Percentiles rank a stretch among this genome's conserved stretches.
Conservation (phyloP, 2,113 vertebrate genomes). For the Xiphophorus maculatus region DNA sequence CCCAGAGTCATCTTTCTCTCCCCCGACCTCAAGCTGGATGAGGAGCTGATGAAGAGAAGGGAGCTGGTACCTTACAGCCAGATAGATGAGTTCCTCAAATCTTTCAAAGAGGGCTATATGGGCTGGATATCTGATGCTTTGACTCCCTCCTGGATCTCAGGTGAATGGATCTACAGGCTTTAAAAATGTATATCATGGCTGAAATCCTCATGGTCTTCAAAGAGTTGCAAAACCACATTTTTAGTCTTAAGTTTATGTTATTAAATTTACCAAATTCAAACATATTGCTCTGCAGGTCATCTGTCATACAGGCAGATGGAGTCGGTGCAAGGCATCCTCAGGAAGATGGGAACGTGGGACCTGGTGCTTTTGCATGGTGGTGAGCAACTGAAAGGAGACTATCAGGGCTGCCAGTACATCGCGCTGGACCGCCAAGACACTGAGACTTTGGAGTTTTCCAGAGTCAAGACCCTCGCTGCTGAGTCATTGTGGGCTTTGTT, state of each 20-base stretch:
- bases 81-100: conserved; percentile 72
- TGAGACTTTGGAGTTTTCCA: conserved; percentile 72
- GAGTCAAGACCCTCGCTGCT: conserved; percentile 48
- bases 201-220: neutral
- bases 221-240: neutral
- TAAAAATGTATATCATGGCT: neutral
- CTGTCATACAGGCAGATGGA: conserved; percentile 79
- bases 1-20: conserved; percentile 78
- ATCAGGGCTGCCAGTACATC: conserved; percentile 74
- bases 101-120: conserved; percentile 73
- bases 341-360: conserved; percentile 79
- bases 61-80: conserved; percentile 73
- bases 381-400: conserved; percentile 77
- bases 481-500: conserved; percentile 77
- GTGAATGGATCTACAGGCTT: conserved; percentile 46
- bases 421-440: conserved; percentile 75
- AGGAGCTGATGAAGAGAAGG: conserved; percentile 70
- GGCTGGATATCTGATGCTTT: conserved; percentile 76
- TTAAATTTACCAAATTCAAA: neutral
- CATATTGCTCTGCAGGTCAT: conserved; percentile 65
- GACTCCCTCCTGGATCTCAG: conserved; percentile 79
- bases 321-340: conserved; percentile 60
- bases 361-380: conserved; percentile 67
- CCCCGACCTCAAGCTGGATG: conserved; percentile 69
- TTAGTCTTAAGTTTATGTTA: neutral